Evolutionary conservation across 1,140 invertebrate genomes (phyloP).

Genomic region (Melipona quadrifasciata): DNA sequence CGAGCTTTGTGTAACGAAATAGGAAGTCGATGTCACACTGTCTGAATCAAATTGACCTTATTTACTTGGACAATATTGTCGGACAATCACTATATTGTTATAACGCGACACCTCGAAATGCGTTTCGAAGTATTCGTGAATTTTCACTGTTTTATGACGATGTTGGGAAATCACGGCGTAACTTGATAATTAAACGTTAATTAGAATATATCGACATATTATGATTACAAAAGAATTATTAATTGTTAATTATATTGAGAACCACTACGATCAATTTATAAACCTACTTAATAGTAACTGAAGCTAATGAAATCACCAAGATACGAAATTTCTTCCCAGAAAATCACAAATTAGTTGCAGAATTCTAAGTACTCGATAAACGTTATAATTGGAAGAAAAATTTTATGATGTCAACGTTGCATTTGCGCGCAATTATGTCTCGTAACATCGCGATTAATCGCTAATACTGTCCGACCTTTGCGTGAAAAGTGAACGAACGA

Average conservation of each 20-base stretch:
- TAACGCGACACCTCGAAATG: no score
- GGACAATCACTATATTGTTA: neutral
- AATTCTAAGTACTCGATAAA: neutral
- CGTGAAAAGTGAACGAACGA: slow-evolving; percentile 26
- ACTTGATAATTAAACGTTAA: no score
- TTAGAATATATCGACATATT: no score
- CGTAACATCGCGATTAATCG: slow-evolving; percentile 28
- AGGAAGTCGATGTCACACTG: neutral
- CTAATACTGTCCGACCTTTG: slow-evolving; percentile 36
- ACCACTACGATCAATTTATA: no score
- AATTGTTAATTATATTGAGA: no score
- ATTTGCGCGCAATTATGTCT: neutral
- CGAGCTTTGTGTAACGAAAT: neutral
- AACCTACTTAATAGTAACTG: no score
- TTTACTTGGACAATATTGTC: neutral
- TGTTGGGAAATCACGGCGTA: neutral
- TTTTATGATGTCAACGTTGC: neutral
- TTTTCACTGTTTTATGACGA: neutral
- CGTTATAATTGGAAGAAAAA: no score
- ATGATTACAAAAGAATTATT: no score
- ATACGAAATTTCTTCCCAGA: neutral
- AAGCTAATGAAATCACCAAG: no score
- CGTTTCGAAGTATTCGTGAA: neutral
- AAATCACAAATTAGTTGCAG: neutral
- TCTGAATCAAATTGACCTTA: neutral